phyloP scores from a whole-genome alignment of 1,140 invertebrate species.

The Megalonaias nervosa region DNA sequence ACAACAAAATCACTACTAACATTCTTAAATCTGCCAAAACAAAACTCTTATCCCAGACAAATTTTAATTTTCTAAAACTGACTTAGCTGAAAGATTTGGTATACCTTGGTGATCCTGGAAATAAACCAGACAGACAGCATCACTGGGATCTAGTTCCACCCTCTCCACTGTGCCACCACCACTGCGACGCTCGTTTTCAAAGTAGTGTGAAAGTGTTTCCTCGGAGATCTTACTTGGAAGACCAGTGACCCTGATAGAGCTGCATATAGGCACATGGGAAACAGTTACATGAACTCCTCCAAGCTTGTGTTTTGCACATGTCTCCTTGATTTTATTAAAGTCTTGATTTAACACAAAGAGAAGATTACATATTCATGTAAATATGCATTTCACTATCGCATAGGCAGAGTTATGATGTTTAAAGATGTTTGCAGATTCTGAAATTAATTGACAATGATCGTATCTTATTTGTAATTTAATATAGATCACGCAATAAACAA shows the following conservation, averaged over 20 bases:
- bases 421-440: too few relatives aligned
- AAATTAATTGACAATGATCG: too few relatives aligned
- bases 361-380: too few relatives aligned
- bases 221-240: conserved; percentile 8
- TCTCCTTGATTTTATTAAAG: conserved; percentile 6
- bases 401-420: too few relatives aligned
- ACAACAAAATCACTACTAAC: too few relatives aligned
- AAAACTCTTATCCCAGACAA: too few relatives aligned
- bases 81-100: too few relatives aligned
- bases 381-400: too few relatives aligned
- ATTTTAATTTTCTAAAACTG: too few relatives aligned
- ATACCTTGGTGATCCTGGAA: conserved; percentile 24
- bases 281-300: conserved; percentile 18
- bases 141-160: conserved; percentile 9
- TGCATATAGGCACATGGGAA: conserved; percentile 12
- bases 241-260: conserved; percentile 24
- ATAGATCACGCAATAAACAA: too few relatives aligned
- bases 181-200: conserved; percentile 23
- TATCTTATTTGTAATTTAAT: too few relatives aligned
- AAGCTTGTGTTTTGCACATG: conserved; percentile 1
- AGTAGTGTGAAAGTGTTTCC: conserved; percentile 30
- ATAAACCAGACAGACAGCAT: conserved; percentile 27
- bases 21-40: too few relatives aligned
- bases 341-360: not conserved
- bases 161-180: conserved; percentile 28